A percentile compares a stretch with the other conserved stretches of the same genome.
These are phyloP conservation scores for Oryzaephilus surinamensis DNA, from an alignment of 1,140 invertebrate species.

Conservation along the genomic window DNA sequence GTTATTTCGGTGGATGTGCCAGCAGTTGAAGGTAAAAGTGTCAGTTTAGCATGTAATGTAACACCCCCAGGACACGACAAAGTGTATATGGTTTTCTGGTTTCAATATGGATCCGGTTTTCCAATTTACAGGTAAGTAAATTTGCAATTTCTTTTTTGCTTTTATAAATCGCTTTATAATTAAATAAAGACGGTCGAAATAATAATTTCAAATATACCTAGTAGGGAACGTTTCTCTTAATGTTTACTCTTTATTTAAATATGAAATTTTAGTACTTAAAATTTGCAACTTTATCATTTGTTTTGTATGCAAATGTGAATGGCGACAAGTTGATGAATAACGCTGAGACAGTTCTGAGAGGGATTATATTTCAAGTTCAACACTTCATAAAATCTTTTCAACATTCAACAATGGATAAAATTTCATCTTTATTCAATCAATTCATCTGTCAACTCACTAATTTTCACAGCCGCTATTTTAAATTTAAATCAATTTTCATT, in stretches of 20 bases:
- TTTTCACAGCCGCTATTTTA: too few species aligned
- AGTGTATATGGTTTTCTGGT: constrained; percentile 85
- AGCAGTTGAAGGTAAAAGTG: constrained; percentile 71
- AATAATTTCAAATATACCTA: too few species aligned
- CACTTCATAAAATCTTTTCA: constrained; percentile 10
- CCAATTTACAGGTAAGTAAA: constrained; percentile 73
- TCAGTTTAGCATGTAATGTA: constrained; percentile 76
- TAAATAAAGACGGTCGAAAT: too few species aligned
- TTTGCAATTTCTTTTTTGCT: too few species aligned
- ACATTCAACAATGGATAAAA: too few species aligned
- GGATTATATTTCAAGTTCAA: constrained; percentile 11
- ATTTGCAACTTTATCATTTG: constrained; percentile 10
- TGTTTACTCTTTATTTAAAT: too few species aligned
- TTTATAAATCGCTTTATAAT: too few species aligned
- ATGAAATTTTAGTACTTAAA: constrained; percentile 4
- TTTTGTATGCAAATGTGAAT: constrained; percentile 8
- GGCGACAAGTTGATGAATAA: constrained; percentile 9
- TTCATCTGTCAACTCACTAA: too few species aligned
- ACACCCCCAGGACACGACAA: constrained; percentile 66
- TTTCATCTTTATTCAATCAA: too few species aligned
- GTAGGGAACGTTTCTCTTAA: too few species aligned
- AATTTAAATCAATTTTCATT: too few species aligned
- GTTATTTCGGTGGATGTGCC: too few species aligned
- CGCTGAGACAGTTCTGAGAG: constrained; percentile 8
- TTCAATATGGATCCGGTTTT: constrained; percentile 72